Conservation (phyloP, 2,888 invertebrate genomes). For the Helleia helle region DNA sequence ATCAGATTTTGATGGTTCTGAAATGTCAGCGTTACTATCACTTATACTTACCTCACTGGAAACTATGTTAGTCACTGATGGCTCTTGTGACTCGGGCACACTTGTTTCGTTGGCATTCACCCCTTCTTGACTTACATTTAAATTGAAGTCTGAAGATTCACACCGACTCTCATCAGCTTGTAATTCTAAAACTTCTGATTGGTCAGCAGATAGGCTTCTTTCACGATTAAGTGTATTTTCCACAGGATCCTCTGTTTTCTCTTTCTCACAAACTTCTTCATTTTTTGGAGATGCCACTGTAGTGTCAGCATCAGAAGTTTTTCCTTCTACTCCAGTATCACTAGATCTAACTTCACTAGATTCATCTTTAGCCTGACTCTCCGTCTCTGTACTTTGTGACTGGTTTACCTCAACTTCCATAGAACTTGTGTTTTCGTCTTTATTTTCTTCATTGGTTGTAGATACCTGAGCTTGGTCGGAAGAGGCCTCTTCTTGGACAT, state of each 20-base stretch:
- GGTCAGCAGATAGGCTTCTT: constrained; percentile 42
- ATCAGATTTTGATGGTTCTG: constrained; percentile 37
- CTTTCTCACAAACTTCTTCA: constrained; percentile 23
- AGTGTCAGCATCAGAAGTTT: constrained; percentile 24
- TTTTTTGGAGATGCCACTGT: constrained; percentile 32
- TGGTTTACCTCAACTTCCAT: constrained; percentile 16
- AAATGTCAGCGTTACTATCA: constrained; percentile 39
- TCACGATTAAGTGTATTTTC: constrained; percentile 16
- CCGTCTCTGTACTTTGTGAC: background rate
- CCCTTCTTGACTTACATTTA: constrained; percentile 30
- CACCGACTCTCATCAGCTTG: constrained; percentile 51
- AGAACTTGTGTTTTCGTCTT: constrained; percentile 16
- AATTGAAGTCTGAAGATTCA: constrained; percentile 41
- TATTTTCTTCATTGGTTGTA: constrained; percentile 41
- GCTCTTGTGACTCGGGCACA: background rate
- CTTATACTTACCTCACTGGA: constrained; percentile 55
- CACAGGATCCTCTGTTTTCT: background rate
- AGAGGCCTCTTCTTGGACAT: constrained; percentile 15
- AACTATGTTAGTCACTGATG: constrained; percentile 16
- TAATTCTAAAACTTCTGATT: constrained; percentile 52
- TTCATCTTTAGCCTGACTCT: constrained; percentile 3
- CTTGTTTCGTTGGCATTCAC: constrained; percentile 9
- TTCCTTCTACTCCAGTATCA: constrained; percentile 8
- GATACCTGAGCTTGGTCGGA: constrained; percentile 38
- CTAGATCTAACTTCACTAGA: background rate